Evolutionary conservation across 1,140 invertebrate genomes (phyloP).

Genomic region (Callitettix versicolor): DNA sequence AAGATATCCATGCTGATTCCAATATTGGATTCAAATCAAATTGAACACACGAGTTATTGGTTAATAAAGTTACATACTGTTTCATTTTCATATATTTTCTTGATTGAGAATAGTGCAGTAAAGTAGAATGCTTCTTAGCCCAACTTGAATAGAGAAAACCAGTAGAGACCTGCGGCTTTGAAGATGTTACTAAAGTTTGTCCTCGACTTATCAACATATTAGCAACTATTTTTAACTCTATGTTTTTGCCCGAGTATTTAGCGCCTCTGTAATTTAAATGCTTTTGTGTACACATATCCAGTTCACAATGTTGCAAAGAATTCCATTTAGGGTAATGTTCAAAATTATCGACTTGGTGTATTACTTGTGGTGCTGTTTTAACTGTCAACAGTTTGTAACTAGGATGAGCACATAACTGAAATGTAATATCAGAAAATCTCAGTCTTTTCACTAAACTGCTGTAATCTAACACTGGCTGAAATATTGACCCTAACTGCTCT

Average conservation of each 20-base stretch:
- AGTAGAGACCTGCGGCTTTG: slow-evolving; percentile 26
- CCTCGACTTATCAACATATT: slow-evolving; percentile 37
- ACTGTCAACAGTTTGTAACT: slow-evolving; percentile 37
- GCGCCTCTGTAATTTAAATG: slow-evolving; percentile 29
- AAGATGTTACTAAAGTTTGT: slow-evolving; percentile 21
- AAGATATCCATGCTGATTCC: slow-evolving; percentile 38
- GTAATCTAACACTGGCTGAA: slow-evolving; percentile 32
- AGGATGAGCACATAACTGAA: slow-evolving; percentile 35
- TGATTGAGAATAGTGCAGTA: slow-evolving; percentile 34
- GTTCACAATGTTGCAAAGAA: slow-evolving; percentile 17
- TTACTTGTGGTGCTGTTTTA: slow-evolving; percentile 32
- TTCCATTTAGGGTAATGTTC: slow-evolving; percentile 32
- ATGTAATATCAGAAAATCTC: slow-evolving; percentile 29
- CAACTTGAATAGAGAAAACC: slow-evolving; percentile 35
- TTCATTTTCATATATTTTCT: slow-evolving; percentile 33
- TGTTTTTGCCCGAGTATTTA: slow-evolving; percentile 22
- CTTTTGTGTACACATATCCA: slow-evolving; percentile 22
- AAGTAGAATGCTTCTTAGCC: slow-evolving; percentile 30
- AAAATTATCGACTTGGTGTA: slow-evolving; percentile 24
- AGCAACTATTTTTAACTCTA: slow-evolving; percentile 29
- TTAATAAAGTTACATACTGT: slow-evolving; percentile 35
- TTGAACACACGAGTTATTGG: slow-evolving; percentile 36
- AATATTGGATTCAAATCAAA: slow-evolving; percentile 33
- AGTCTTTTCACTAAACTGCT: slow-evolving; percentile 9
- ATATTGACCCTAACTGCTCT: slow-evolving; percentile 35